Evolutionary conservation across 2,113 vertebrate genomes (phyloP).

Genomic region (Phodopus roborovskii): DNA sequence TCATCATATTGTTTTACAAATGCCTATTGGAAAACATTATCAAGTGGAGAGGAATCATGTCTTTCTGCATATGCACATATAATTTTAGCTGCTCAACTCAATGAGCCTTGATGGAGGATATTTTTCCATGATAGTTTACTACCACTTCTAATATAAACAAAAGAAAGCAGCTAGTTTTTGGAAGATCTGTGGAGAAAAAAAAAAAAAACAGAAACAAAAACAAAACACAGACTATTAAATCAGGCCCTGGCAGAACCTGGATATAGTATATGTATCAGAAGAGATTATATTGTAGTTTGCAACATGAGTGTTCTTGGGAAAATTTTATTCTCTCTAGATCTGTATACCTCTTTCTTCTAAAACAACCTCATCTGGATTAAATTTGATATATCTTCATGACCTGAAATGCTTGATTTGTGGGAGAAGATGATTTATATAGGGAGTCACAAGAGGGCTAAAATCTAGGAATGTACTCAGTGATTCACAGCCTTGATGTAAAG

Average conservation of each 20-base stretch:
- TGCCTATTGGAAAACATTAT: not conserved
- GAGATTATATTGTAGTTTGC: not conserved
- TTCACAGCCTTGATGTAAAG: not conserved
- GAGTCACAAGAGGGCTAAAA: not conserved
- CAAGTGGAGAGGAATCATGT: rapidly evolving
- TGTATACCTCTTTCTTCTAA: not conserved
- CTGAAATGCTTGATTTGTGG: not conserved
- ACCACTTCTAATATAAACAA: not conserved
- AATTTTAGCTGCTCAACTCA: not conserved
- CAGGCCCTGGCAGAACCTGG: not conserved
- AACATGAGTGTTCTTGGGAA: not conserved
- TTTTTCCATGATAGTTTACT: not conserved
- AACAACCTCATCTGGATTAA: not conserved
- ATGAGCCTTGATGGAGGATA: not conserved
- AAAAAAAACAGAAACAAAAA: no score
- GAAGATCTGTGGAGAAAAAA: not conserved
- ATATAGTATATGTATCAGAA: not conserved
- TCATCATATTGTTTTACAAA: not conserved
- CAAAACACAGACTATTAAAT: not conserved
- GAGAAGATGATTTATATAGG: not conserved
- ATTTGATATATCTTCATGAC: not conserved
- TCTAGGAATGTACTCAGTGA: rapidly evolving
- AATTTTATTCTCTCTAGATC: not conserved
- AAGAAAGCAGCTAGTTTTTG: not conserved
- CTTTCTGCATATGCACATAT: not conserved